A percentile compares a stretch with the other conserved stretches of the same genome.
Evolutionary conservation across 1,140 invertebrate genomes (phyloP).

Genomic region (Anagrus nilaparvatae): DNA sequence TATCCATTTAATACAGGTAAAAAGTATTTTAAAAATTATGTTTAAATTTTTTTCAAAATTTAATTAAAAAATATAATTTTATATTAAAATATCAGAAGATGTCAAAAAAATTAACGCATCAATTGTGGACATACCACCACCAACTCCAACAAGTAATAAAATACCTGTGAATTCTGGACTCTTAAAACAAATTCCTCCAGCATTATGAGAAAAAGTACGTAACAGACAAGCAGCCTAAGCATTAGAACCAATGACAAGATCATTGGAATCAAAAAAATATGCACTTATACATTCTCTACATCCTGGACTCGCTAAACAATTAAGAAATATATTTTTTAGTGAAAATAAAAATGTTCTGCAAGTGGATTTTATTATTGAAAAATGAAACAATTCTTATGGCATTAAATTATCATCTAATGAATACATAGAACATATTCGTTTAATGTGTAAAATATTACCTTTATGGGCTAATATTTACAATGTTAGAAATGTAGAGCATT

Average conservation of each 20-base stretch:
- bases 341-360: constrained; percentile 77
- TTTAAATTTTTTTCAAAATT: no score
- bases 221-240: constrained; percentile 83
- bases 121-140: constrained; percentile 34
- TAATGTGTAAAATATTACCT: constrained; percentile 62
- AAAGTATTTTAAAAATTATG: neutral
- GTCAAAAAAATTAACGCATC: no score
- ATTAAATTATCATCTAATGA: constrained; percentile 58
- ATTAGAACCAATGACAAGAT: constrained; percentile 70
- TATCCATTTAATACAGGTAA: constrained; percentile 11
- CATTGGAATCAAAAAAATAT: constrained; percentile 64
- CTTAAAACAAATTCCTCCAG: constrained; percentile 70
- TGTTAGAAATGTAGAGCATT: constrained; percentile 60
- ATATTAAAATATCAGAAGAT: no score
- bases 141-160: constrained; percentile 25
- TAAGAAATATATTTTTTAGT: constrained; percentile 75
- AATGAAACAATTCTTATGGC: constrained; percentile 71
- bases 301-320: constrained; percentile 71
- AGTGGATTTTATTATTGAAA: constrained; percentile 63
- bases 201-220: constrained; percentile 73
- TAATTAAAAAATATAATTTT: no score
- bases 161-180: constrained; percentile 40
- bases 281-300: constrained; percentile 61
- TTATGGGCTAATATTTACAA: constrained; percentile 63
- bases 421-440: constrained; percentile 62